These are phyloP conservation scores for Danionella dracula DNA, from an alignment of 2,797 vertebrate species.

Conservation along the genomic window DNA sequence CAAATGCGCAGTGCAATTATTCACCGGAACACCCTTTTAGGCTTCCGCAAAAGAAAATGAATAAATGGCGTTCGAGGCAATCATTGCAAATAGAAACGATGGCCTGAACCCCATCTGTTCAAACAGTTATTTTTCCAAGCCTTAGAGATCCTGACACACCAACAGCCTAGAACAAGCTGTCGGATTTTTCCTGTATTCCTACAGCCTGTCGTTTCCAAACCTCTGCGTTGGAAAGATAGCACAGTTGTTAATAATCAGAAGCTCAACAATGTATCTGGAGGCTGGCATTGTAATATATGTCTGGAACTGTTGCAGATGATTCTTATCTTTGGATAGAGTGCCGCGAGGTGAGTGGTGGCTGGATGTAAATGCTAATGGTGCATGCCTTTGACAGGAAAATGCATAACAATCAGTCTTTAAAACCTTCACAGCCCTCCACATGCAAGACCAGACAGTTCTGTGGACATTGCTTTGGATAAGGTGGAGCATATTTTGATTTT, in stretches of 20 bases:
- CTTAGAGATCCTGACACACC: constrained; percentile 45
- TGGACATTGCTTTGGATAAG: constrained; percentile 54
- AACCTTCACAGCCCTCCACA: constrained; percentile 57
- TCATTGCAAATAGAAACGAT: constrained; percentile 33
- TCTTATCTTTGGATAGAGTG: constrained; percentile 57
- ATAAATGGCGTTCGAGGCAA: constrained; percentile 6
- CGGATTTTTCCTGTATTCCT: constrained; percentile 29
- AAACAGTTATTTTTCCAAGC: constrained; percentile 30
- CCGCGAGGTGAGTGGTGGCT: constrained; percentile 55
- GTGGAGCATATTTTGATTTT: constrained; percentile 38
- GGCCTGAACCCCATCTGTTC: constrained; percentile 23
- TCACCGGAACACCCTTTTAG: constrained; percentile 1
- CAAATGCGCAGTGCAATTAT: constrained; percentile 23
- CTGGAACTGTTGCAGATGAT: constrained; percentile 68
- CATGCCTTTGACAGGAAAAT: constrained; percentile 65
- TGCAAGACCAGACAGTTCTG: constrained; percentile 38
- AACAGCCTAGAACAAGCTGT: constrained; percentile 25
- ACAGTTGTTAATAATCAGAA: constrained; percentile 64
- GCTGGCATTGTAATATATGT: constrained; percentile 63
- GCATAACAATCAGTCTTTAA: constrained; percentile 72
- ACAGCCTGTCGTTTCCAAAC: constrained; percentile 46
- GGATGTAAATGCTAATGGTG: constrained; percentile 71
- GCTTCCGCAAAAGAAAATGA: constrained; percentile 15
- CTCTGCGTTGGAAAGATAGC: constrained; percentile 52
- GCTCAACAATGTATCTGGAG: constrained; percentile 53